Base-by-base conservation (phyloP, 1,140 invertebrate genomes). In the Halyomorpha halys region DNA sequence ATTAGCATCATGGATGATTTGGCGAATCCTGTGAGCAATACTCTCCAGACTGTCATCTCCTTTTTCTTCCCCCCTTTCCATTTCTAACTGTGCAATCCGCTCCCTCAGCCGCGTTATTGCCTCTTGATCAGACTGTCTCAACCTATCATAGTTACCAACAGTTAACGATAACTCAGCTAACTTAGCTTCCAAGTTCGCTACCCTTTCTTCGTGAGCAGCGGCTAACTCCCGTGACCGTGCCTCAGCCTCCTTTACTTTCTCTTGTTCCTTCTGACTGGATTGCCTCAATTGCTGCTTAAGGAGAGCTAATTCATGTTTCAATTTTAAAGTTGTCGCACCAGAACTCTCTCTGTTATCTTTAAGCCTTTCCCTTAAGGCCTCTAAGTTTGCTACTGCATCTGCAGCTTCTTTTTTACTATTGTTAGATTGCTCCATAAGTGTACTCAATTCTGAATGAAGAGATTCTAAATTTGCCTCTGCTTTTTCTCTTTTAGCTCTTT, bases 91-190 rank as follows among this genome's bases (percentile, higher is more conserved):
- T 49, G 67, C 65, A 19, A 74, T 49, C 54, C 70, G 61, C 54
- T 73, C 72, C 70, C 87, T 85, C 2, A 91, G 74, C 68, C 83
- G 82, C 66, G 85, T 81, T 71, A 92, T 91, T 23, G 81, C 81
- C 63, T 82, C 76, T 72, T 89, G 86, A 75, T 92, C 89, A 68
- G 83, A 80, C 61, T 86, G 80, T 45, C 86, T 75, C 6, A 84
- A 70, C 63, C 85, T 78, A 71, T 92, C 89, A 69, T 91, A 91
- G 66, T 82, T 82, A 2, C 89, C 90, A 34, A 92, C 83, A 0
- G 83, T 86, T 61, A 83, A 81, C 0, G 88, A 91, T 11, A 93
- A 75, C 72, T 93, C 89, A 0, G 89, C 87, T 14, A 94, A 71
- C 68, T 85, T 81, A 4, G 82, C 80, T 75, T 94, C 90, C 59